Conservation (phyloP, 2,113 vertebrate species). For the Mola mola region DNA sequence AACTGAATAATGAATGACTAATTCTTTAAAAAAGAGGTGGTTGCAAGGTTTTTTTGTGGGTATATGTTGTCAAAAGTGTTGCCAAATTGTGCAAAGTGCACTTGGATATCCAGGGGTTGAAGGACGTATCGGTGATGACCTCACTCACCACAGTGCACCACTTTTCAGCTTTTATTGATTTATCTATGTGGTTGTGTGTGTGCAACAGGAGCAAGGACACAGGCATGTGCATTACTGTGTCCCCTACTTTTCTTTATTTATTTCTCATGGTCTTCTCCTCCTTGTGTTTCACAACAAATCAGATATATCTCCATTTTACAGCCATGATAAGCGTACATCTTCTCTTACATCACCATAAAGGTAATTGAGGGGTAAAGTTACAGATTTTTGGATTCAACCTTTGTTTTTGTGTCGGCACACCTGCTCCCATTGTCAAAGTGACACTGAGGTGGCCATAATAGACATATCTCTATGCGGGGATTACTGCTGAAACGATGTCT, state of each 20-base stretch:
- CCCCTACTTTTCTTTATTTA: not conserved
- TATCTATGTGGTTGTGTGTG: slow-evolving; percentile 19
- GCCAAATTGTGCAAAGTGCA: slow-evolving; percentile 46
- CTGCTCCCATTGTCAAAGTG: slow-evolving; percentile 21
- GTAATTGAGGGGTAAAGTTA: slow-evolving; percentile 8
- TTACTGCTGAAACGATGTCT: slow-evolving; percentile 46
- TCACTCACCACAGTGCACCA: slow-evolving; percentile 46
- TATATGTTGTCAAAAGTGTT: slow-evolving; percentile 20
- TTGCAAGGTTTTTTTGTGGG: slow-evolving; percentile 19
- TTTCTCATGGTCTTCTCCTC: slow-evolving; percentile 8
- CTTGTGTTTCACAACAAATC: slow-evolving; percentile 35
- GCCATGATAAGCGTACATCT: slow-evolving; percentile 4
- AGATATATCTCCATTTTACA: slow-evolving; percentile 8
- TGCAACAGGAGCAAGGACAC: slow-evolving; percentile 23
- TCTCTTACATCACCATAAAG: not conserved
- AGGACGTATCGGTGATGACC: slow-evolving; percentile 59
- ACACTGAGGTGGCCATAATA: slow-evolving; percentile 16
- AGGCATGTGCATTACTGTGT: slow-evolving; percentile 3
- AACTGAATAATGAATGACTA: no score
- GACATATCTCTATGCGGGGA: slow-evolving; percentile 32
- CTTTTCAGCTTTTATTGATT: slow-evolving; percentile 72
- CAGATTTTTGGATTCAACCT: not conserved
- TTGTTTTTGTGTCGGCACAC: slow-evolving; percentile 11
- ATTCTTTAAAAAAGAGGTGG: slow-evolving; percentile 12
- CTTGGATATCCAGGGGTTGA: slow-evolving; percentile 54